Conservation (phyloP, 2,888 invertebrate species). For the Hylaea fasciaria region DNA sequence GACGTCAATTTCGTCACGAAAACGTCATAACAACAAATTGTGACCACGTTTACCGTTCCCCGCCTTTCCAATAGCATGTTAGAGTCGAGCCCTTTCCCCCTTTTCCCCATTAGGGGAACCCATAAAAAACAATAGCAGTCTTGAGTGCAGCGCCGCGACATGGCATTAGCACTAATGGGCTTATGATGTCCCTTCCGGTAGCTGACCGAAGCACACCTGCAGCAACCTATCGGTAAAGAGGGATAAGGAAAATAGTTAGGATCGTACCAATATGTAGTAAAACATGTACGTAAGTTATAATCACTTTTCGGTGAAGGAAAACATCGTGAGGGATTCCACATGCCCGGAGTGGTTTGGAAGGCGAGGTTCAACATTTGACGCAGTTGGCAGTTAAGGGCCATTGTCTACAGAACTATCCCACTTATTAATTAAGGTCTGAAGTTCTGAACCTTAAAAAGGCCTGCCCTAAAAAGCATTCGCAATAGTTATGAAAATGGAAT, state of each 20-base stretch:
- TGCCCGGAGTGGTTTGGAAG: not conserved
- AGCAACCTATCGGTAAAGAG: not conserved
- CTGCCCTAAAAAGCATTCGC: slow-evolving; percentile 18
- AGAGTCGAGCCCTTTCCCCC: slow-evolving; percentile 25
- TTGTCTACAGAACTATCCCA: slow-evolving; percentile 32
- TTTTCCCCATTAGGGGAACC: slow-evolving; percentile 39
- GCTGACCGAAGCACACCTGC: slow-evolving; percentile 21
- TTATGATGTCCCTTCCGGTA: slow-evolving; percentile 68
- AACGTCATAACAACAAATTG: not conserved
- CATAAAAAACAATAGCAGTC: slow-evolving; percentile 53
- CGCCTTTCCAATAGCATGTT: slow-evolving; percentile 27
- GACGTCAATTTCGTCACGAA: not conserved
- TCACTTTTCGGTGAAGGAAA: too few relatives aligned
- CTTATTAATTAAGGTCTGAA: slow-evolving; percentile 36
- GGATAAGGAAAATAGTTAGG: too few relatives aligned
- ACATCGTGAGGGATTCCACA: too few relatives aligned
- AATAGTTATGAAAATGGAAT: slow-evolving; percentile 14
- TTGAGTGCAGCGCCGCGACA: slow-evolving; percentile 43
- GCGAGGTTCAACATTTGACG: slow-evolving; percentile 5
- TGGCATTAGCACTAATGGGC: slow-evolving; percentile 70
- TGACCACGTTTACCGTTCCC: slow-evolving; percentile 1
- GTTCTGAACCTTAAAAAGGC: slow-evolving; percentile 8
- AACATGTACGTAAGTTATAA: too few relatives aligned
- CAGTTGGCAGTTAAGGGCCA: slow-evolving; percentile 3
- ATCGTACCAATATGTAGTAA: too few relatives aligned